A percentile compares a stretch with the other conserved stretches of the same genome.
Conservation (phyloP, 2,888 invertebrate genomes). For the Heteromyza rotundicornis region DNA sequence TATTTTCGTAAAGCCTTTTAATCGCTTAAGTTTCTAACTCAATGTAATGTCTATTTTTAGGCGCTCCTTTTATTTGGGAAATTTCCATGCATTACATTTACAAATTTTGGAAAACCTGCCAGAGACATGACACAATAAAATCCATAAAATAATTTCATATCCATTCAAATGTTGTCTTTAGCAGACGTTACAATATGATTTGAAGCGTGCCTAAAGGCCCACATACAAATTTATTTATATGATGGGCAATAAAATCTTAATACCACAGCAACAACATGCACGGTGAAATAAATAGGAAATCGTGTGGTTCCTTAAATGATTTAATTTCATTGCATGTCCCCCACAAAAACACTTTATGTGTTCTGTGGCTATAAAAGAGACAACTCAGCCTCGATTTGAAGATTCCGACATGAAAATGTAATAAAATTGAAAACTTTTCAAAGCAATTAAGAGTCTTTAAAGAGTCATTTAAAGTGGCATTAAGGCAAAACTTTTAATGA, state of each 20-base stretch:
- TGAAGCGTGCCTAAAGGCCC: background rate
- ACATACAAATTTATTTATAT: background rate
- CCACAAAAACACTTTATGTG: too few species aligned
- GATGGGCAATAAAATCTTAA: background rate
- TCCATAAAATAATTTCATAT: too few species aligned
- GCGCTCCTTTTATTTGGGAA: too few species aligned
- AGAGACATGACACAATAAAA: too few species aligned
- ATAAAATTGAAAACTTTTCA: constrained; percentile 1
- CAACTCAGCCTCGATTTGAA: background rate
- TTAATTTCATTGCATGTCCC: too few species aligned
- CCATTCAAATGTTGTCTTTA: too few species aligned
- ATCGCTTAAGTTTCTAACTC: too few species aligned
- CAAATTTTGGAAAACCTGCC: too few species aligned
- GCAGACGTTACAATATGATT: background rate
- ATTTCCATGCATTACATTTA: too few species aligned
- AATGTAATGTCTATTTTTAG: too few species aligned
- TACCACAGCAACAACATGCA: background rate
- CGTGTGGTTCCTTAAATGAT: background rate
- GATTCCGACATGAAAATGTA: background rate
- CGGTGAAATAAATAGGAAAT: background rate
- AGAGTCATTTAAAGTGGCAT: background rate
- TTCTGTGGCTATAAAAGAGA: background rate
- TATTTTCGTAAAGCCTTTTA: too few species aligned
- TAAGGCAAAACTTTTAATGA: too few species aligned
- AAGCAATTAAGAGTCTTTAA: background rate